Conservation (phyloP, 2,113 vertebrate species). For the Carollia perspicillata region DNA sequence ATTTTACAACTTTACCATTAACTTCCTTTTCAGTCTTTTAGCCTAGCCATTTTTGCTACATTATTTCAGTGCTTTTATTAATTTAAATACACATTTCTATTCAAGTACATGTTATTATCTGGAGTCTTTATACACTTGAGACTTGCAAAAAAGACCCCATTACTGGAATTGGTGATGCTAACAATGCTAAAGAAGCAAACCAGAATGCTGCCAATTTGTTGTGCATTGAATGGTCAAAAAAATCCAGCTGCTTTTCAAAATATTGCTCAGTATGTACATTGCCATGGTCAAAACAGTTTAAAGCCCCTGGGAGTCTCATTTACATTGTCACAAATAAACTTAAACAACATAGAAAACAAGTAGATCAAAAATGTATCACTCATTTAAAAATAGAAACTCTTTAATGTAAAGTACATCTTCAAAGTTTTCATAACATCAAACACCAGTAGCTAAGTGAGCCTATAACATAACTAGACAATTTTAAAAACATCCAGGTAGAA, state of each 20-base stretch:
- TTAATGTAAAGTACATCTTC: neutral
- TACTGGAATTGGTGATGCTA: neutral
- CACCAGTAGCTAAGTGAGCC: neutral
- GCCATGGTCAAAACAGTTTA: neutral
- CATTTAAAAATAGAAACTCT: neutral
- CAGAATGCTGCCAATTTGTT: neutral
- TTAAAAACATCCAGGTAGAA: constrained; percentile 5
- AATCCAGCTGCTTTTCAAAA: neutral
- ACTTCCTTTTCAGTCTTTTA: neutral
- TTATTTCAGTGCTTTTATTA: constrained; percentile 1
- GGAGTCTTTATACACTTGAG: neutral
- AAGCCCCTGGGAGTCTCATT: neutral
- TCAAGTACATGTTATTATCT: neutral
- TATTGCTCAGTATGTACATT: neutral
- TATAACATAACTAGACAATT: neutral
- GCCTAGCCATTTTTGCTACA: neutral
- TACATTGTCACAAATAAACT: neutral
- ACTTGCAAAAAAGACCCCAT: neutral
- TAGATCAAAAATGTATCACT: neutral
- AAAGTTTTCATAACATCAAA: neutral
- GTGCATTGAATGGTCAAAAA: neutral
- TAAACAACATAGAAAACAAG: neutral
- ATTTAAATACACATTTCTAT: constrained; percentile 7
- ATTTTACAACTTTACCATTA: neutral
- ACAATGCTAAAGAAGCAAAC: neutral